Evolutionary conservation across 2,113 vertebrate species (phyloP).

Genomic region (Amblyopsis rosae): DNA sequence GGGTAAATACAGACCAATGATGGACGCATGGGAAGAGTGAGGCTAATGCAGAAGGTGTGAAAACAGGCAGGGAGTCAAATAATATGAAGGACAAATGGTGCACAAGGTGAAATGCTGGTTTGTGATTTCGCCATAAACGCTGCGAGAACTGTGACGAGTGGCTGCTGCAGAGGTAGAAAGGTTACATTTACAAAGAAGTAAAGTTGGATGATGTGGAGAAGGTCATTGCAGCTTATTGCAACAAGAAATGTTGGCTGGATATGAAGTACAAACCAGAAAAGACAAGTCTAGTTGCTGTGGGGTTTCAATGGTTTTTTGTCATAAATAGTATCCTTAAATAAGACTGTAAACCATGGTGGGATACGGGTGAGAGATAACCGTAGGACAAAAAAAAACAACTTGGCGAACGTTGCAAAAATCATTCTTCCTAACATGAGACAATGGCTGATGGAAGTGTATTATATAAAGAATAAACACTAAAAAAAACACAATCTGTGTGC

Average conservation of each 20-base stretch:
- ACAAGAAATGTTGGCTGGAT: neutral
- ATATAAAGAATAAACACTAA: neutral
- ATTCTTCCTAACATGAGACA: constrained; percentile 17
- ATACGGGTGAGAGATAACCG: constrained; percentile 1
- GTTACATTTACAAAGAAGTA: neutral
- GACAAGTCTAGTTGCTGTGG: neutral
- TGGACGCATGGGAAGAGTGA: too few species aligned
- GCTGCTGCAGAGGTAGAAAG: too few species aligned
- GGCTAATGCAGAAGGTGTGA: too few species aligned
- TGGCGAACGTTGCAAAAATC: constrained; percentile 38
- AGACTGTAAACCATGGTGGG: constrained; percentile 9
- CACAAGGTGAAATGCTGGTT: too few species aligned
- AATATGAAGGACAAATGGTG: neutral
- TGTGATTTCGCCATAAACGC: too few species aligned
- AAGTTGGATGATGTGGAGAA: neutral
- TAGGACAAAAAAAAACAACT: constrained; percentile 36
- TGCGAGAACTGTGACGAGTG: too few species aligned
- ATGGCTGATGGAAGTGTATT: neutral
- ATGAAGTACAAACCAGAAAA: neutral
- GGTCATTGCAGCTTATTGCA: neutral
- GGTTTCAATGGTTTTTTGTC: neutral
- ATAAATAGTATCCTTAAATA: neutral
- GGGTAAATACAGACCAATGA: too few species aligned
- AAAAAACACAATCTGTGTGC: neutral
- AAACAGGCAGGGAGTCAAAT: too few species aligned